Evolutionary conservation across 2,797 vertebrate species (phyloP).

Genomic region (Anguilla anguilla): DNA sequence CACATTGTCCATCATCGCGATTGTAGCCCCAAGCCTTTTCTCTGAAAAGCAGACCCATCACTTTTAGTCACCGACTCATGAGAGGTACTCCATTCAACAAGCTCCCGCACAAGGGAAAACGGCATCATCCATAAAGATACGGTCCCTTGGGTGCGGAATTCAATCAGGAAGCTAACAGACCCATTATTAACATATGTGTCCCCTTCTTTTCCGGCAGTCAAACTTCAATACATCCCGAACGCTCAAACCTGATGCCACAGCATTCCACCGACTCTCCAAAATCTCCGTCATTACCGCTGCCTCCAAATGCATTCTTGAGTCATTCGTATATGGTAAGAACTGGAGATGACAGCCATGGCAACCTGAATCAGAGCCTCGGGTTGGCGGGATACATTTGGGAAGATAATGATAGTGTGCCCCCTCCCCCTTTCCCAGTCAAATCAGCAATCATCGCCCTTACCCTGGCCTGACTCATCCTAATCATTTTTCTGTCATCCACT

Average conservation of each 20-base stretch:
- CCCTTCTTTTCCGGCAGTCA: neutral
- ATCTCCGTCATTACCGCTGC: no score
- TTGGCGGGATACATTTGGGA: neutral
- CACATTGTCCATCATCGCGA: conserved; percentile 5
- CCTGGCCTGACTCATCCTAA: conserved; percentile 11
- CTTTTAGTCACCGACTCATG: conserved; percentile 6
- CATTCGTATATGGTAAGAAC: neutral
- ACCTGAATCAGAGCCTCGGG: neutral
- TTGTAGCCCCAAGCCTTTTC: neutral
- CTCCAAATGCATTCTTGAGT: neutral
- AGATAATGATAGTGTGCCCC: neutral
- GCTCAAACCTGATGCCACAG: neutral
- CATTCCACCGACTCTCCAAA: neutral
- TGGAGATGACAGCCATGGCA: neutral
- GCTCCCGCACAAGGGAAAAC: neutral
- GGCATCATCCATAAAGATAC: conserved; percentile 3
- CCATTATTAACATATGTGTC: conserved; percentile 2
- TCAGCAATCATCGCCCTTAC: neutral
- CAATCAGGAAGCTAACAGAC: conserved; percentile 3
- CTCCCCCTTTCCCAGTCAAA: conserved; percentile 6
- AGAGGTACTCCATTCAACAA: conserved; percentile 17
- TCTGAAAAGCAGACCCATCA: conserved; percentile 8
- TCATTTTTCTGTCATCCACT: conserved; percentile 14
- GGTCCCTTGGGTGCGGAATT: conserved; percentile 1
- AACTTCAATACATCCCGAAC: neutral